These are phyloP conservation scores for Hyles lineata DNA, from an alignment of 2,888 invertebrate genomes.

Conservation along the genomic window DNA sequence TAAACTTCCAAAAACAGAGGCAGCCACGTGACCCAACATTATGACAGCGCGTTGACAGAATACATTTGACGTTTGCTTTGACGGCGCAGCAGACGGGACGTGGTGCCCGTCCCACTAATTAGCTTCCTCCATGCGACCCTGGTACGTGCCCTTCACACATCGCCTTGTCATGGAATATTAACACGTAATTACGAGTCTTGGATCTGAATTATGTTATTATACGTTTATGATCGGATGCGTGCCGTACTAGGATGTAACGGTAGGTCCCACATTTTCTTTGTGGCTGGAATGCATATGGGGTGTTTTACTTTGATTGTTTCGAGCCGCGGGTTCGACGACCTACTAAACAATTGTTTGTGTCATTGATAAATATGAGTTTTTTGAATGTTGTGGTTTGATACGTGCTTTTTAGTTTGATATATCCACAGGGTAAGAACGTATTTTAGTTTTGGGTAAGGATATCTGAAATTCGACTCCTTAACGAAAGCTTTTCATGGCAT, in stretches of 20 bases:
- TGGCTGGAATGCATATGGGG: background rate
- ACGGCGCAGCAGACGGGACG: background rate
- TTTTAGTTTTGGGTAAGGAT: too few relatives aligned
- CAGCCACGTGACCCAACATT: constrained; percentile 6
- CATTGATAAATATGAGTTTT: too few relatives aligned
- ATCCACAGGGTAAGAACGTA: too few relatives aligned
- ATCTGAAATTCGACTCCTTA: too few relatives aligned
- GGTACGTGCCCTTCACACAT: constrained; percentile 21
- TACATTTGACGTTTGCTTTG: constrained; percentile 3
- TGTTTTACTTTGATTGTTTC: background rate
- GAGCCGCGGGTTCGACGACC: too few relatives aligned
- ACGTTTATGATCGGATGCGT: constrained; percentile 2
- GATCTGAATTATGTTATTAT: constrained; percentile 1
- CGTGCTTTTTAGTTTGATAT: too few relatives aligned
- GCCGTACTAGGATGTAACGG: constrained; percentile 1
- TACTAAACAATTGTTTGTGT: too few relatives aligned
- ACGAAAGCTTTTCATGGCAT: too few relatives aligned
- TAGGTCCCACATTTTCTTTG: background rate
- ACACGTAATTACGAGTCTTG: background rate
- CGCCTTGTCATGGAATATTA: constrained; percentile 7
- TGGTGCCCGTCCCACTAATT: background rate
- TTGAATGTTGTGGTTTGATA: too few relatives aligned
- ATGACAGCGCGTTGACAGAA: constrained; percentile 12
- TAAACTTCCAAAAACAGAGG: constrained; percentile 6
- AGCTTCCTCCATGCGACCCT: background rate